phyloP scores from a whole-genome alignment of 1,140 invertebrate genomes.

The Notospermus geniculatus region DNA sequence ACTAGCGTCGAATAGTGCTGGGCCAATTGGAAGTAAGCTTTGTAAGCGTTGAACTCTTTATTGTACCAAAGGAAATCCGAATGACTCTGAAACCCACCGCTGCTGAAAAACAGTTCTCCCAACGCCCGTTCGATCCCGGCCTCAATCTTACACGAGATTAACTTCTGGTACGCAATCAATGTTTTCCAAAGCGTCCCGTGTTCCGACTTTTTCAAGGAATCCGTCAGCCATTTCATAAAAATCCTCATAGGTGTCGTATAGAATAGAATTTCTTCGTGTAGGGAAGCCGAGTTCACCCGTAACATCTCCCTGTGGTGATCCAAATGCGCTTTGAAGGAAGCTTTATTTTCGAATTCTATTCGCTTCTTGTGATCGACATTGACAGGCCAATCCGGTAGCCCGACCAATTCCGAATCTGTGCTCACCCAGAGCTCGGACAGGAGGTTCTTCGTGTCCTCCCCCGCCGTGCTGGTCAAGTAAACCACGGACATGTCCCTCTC shows the following conservation, averaged over 20 bases:
- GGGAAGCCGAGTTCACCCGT: neutral
- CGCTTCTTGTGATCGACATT: neutral
- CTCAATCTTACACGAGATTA: slow-evolving; percentile 34
- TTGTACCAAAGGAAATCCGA: slow-evolving; percentile 36
- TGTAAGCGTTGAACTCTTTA: neutral
- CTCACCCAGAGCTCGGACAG: slow-evolving; percentile 2
- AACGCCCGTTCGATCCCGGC: slow-evolving; percentile 38
- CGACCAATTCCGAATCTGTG: neutral
- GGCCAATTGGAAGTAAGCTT: neutral
- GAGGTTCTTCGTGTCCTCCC: neutral
- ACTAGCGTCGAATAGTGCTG: slow-evolving; percentile 3
- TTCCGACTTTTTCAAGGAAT: slow-evolving; percentile 33
- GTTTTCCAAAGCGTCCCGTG: slow-evolving; percentile 36
- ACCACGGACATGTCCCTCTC: slow-evolving; percentile 7
- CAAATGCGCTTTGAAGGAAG: slow-evolving; percentile 3
- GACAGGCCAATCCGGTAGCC: slow-evolving; percentile 6
- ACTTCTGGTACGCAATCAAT: slow-evolving; percentile 39
- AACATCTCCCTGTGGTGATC: neutral
- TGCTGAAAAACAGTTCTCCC: slow-evolving; percentile 32
- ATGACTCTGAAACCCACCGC: slow-evolving; percentile 33
- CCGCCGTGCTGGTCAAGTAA: slow-evolving; percentile 2
- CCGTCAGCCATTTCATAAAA: slow-evolving; percentile 27
- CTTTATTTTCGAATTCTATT: slow-evolving; percentile 2
- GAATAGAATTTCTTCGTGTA: slow-evolving; percentile 34
- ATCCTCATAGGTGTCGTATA: slow-evolving; percentile 30